Evolutionary conservation across 2,113 vertebrate species (phyloP), one percentile per base, ranked within the genome.

Genomic region (Labeo rohita): DNA sequence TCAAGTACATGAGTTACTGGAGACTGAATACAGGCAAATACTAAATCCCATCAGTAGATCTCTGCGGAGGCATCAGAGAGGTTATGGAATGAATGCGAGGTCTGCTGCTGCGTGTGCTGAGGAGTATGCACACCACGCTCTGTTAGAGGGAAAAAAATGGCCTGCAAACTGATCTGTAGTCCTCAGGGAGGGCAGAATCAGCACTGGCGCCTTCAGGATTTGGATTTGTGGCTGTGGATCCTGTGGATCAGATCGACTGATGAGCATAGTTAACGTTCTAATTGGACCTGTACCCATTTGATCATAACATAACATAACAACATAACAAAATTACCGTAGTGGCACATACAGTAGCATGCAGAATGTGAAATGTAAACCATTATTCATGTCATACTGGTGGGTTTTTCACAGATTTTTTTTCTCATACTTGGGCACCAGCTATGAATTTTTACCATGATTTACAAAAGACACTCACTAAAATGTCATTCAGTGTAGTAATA

Each of bases 181-280:
- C 91, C 95, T 93, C 83, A 87, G 91, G 89, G 90, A 91, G 90
- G 90, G 91, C 92, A 91, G 85, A 91, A 94, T 95, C 91, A 92
- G 85, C 90, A 88, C 90, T 92, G 96, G 95, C 92, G 94, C 95
- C 95, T 95, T 90, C 80, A 93, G 94, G 94, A 95, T 96, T 91
- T 91, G 91, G 93, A 65, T 94, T 74, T 74, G 11, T 96, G 96
- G 90, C 91, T 91, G 92, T 91, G 91, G 93, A 63, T 94, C 89
- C 90, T 68, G 70, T 84, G 86, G 86, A 86, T 90, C 85, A 87
- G 72, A 87, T 89, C 65, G 45, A 59, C 86, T 79, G 86, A 61
- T 79, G 86, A 73, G 66, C 39, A 45, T 49, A 83, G 70, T 72
- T 66, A 18, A 23, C 52, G 34, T 36, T 61, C 18, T 83, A 45